These are phyloP conservation scores for Zelostemma sp. DNA, from an alignment of 1,140 invertebrate genomes.

Conservation along the genomic window DNA sequence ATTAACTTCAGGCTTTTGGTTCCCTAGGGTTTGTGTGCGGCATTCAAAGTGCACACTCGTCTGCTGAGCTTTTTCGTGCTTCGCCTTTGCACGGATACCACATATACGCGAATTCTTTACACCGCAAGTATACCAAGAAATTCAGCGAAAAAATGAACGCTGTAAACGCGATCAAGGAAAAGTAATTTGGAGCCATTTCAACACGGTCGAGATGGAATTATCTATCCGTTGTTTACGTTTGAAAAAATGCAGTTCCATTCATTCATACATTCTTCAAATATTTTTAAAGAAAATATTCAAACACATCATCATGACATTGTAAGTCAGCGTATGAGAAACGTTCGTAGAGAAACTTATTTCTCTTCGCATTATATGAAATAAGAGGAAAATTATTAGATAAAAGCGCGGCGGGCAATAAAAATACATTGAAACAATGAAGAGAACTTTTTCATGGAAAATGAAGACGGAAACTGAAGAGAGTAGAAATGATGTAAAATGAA, in stretches of 20 bases:
- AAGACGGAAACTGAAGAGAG: not conserved
- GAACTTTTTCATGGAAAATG: not conserved
- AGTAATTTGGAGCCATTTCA: not conserved
- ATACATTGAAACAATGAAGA: slow-evolving; percentile 1
- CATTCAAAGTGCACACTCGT: slow-evolving; percentile 1
- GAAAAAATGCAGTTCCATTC: too few species aligned
- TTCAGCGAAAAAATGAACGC: not conserved
- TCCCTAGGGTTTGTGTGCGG: slow-evolving; percentile 7
- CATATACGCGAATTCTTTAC: not conserved
- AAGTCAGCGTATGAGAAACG: slow-evolving; percentile 6
- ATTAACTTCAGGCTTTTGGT: slow-evolving; percentile 12
- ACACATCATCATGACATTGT: slow-evolving; percentile 4
- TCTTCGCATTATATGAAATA: slow-evolving; percentile 1
- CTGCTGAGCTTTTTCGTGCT: slow-evolving; percentile 6
- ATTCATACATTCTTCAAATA: not conserved
- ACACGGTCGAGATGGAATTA: not conserved
- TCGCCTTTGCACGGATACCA: not conserved
- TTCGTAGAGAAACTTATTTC: slow-evolving; percentile 6
- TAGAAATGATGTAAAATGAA: not conserved
- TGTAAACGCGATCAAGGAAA: not conserved
- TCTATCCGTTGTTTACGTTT: too few species aligned
- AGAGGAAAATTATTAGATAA: not conserved
- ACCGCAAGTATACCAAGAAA: not conserved
- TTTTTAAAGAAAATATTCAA: not conserved
- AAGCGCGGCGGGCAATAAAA: not conserved